Conservation (phyloP, 2,113 vertebrate species). For the human (Homo sapiens) region DNA sequence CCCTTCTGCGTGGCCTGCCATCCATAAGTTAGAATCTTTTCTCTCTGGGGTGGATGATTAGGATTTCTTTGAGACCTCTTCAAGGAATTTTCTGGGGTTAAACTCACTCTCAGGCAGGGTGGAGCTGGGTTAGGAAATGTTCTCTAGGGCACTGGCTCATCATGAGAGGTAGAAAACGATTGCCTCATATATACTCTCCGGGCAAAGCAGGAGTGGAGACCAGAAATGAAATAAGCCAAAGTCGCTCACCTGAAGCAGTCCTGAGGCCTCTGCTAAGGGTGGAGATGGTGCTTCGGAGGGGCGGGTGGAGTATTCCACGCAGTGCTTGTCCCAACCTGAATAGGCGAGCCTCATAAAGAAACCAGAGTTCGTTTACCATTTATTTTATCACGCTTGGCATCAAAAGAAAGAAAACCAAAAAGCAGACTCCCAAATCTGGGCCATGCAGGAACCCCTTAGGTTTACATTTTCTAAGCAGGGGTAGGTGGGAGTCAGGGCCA, state of each 20-base stretch:
- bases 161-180: constrained; percentile 73
- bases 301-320: constrained; percentile 55
- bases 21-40: background rate
- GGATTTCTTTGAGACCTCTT: background rate
- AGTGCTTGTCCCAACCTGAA: constrained; percentile 79
- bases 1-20: background rate
- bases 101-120: constrained; percentile 55
- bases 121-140: constrained; percentile 68
- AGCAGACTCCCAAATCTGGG: background rate
- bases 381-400: constrained; percentile 23
- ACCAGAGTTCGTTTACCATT: background rate
- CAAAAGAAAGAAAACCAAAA: constrained; percentile 52
- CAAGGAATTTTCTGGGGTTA: constrained; percentile 22
- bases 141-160: constrained; percentile 66
- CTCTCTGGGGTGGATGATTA: background rate
- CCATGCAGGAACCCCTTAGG: constrained; percentile 18
- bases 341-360: background rate
- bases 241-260: constrained; percentile 58
- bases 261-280: constrained; percentile 77
- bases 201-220: constrained; percentile 76
- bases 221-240: constrained; percentile 68
- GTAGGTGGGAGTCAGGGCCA: constrained; percentile 22
- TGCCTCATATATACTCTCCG: constrained; percentile 66
- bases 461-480: constrained; percentile 49
- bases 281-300: constrained; percentile 67